Evolutionary conservation across 2,888 invertebrate genomes (phyloP).

Genomic region (Ophonus ardosiacus): DNA sequence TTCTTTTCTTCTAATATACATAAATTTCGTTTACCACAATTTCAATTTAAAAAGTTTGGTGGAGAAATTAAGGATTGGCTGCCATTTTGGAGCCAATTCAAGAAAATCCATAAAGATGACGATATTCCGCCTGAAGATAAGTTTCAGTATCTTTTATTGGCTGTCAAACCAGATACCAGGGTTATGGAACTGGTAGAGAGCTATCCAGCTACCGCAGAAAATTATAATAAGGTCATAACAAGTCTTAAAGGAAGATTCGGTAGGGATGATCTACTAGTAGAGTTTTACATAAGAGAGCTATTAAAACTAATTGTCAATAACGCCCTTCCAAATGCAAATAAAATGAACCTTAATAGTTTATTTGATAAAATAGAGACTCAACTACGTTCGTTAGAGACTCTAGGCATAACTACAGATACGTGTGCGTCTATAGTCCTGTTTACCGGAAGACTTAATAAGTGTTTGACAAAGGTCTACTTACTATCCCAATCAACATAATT

Average conservation of each 20-base stretch:
- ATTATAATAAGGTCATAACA: conserved; percentile 66
- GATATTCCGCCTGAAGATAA: conserved; percentile 2
- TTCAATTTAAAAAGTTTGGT: conserved; percentile 66
- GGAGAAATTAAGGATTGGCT: conserved; percentile 67
- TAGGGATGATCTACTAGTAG: conserved; percentile 68
- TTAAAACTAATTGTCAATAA: conserved; percentile 69
- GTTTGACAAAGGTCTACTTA: conserved; percentile 67
- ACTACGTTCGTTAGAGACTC: conserved; percentile 26
- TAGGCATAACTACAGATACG: conserved; percentile 40
- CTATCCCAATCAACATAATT: not conserved
- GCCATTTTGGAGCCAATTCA: conserved; percentile 68
- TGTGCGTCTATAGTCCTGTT: conserved; percentile 66
- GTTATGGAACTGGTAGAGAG: not conserved
- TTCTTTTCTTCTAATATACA: conserved; percentile 53
- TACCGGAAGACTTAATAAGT: conserved; percentile 68
- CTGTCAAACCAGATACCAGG: not conserved
- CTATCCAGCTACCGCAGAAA: conserved; percentile 53
- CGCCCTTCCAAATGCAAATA: conserved; percentile 45
- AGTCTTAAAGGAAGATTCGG: not conserved
- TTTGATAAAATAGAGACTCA: conserved; percentile 67
- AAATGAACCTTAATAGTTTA: not conserved
- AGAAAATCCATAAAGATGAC: conserved; percentile 67
- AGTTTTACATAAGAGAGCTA: conserved; percentile 70
- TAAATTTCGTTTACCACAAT: conserved; percentile 65
- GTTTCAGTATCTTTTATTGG: not conserved